Evolutionary conservation across 2,888 invertebrate species (phyloP).

Genomic region (Vanessa cardui): DNA sequence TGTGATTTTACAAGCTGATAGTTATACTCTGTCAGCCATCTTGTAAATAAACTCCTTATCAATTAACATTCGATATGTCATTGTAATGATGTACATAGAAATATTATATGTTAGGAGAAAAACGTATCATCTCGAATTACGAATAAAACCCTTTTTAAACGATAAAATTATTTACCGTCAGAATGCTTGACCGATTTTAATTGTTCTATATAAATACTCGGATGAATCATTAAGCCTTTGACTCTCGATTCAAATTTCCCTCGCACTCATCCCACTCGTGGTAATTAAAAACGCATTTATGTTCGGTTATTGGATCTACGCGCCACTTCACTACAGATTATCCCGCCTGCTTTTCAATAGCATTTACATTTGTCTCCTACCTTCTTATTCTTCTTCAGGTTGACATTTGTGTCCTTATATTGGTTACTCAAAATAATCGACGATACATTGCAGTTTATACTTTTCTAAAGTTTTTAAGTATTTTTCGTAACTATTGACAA

Average conservation of each 20-base stretch:
- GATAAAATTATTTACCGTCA: constrained; percentile 66
- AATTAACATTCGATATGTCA: too few relatives aligned
- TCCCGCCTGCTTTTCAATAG: constrained; percentile 30
- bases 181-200: constrained; percentile 65
- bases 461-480: background rate
- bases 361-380: constrained; percentile 27
- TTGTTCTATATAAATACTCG: constrained; percentile 63
- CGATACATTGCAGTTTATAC: background rate
- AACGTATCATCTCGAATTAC: constrained; percentile 22
- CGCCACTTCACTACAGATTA: constrained; percentile 42
- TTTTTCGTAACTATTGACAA: background rate
- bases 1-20: background rate
- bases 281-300: constrained; percentile 66
- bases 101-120: too few relatives aligned
- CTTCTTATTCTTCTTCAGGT: too few relatives aligned
- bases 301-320: constrained; percentile 47
- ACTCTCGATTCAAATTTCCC: constrained; percentile 60
- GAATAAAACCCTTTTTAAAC: constrained; percentile 48
- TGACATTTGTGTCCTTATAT: too few relatives aligned
- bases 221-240: constrained; percentile 52
- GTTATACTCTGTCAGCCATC: background rate
- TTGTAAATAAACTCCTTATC: background rate
- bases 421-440: constrained; percentile 13
- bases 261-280: constrained; percentile 50
- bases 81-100: too few relatives aligned